Conservation (phyloP, 1,140 invertebrate genomes). For the Neuroterus valhalla region DNA sequence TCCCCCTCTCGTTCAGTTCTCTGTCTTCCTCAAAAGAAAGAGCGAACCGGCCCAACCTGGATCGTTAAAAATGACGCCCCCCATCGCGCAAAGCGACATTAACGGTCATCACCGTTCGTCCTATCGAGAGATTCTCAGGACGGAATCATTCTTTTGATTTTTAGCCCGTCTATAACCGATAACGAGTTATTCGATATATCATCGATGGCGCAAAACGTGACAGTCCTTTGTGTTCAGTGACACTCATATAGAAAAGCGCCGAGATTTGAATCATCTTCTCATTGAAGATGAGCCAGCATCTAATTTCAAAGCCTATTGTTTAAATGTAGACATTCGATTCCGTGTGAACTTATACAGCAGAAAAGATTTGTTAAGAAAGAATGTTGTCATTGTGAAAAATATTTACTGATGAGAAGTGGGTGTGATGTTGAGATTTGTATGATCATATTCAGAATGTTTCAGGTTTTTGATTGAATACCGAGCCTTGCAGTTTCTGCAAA, state of each 20-base stretch:
- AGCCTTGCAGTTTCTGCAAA: no score
- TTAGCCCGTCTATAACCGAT: not conserved
- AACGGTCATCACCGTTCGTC: conserved; percentile 9
- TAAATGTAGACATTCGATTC: no score
- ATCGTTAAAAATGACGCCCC: conserved; percentile 24
- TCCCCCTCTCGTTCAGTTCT: not conserved
- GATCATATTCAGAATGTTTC: no score
- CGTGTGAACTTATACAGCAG: no score
- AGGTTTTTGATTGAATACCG: no score
- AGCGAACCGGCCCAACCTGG: conserved; percentile 3
- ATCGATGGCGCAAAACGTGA: not conserved
- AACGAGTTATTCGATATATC: conserved; percentile 22
- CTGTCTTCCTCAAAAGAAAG: not conserved
- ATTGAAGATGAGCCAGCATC: not conserved
- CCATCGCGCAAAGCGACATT: conserved; percentile 13
- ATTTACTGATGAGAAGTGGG: no score
- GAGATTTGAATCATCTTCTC: not conserved
- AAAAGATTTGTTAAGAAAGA: no score
- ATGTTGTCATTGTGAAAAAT: no score
- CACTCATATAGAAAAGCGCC: not conserved
- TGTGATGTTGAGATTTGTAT: no score
- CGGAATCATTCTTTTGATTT: conserved; percentile 18
- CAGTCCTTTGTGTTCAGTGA: conserved; percentile 13
- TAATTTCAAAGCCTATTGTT: no score
- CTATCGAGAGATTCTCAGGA: not conserved